phyloP scores from a whole-genome alignment of 2,113 vertebrate species.

The Vulpes ferrilata region DNA sequence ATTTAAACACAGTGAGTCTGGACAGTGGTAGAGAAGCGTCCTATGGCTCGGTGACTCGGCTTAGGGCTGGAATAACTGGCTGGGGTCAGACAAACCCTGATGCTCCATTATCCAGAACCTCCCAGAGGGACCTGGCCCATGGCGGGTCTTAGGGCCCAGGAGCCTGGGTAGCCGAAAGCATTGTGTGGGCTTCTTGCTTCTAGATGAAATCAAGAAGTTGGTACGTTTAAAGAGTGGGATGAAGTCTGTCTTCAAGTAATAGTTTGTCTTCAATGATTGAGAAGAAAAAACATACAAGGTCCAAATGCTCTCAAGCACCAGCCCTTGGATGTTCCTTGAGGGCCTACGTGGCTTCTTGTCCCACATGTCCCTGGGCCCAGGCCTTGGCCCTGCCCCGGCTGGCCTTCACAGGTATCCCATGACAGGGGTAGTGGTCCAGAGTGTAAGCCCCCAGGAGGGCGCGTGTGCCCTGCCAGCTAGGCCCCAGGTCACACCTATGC shows the following conservation, averaged over 20 bases:
- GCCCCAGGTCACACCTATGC: background rate
- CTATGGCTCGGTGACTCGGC: rapidly evolving
- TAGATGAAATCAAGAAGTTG: background rate
- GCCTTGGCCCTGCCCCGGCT: background rate
- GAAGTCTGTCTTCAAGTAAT: background rate
- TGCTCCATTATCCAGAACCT: background rate
- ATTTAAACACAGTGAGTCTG: background rate
- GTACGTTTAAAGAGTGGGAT: background rate
- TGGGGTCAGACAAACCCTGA: background rate
- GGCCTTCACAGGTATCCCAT: background rate
- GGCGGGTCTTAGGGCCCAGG: background rate
- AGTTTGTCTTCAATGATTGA: background rate
- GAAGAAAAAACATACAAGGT: background rate
- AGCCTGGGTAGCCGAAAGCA: background rate
- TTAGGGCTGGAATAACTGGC: background rate
- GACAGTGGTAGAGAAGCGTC: rapidly evolving
- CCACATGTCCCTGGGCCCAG: background rate
- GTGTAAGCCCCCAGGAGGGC: too few relatives aligned
- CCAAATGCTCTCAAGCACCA: background rate
- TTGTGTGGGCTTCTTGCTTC: background rate
- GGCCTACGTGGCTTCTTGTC: rapidly evolving
- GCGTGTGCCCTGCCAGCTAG: background rate
- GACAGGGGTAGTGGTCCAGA: too few relatives aligned
- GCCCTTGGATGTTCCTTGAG: background rate
- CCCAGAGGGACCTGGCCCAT: background rate